These are phyloP conservation scores for Rhinichthys osculus DNA, from an alignment of 2,797 vertebrate genomes.

Conservation along the genomic window DNA sequence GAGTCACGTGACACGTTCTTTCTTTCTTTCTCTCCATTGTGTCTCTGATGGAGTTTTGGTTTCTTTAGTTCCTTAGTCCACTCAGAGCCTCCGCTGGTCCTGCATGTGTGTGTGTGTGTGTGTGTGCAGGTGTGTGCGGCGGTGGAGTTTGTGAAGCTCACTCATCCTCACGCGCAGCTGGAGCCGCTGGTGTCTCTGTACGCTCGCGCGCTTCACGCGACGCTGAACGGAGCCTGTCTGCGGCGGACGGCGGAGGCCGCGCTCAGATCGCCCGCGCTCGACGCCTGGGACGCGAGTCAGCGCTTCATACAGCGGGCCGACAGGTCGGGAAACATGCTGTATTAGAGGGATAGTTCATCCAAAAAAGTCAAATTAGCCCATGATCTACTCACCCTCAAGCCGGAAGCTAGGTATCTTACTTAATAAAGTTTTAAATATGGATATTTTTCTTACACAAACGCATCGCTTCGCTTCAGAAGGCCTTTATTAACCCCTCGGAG, in stretches of 20 bases:
- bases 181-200: conserved; percentile 66
- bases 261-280: conserved; percentile 63
- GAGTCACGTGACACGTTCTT: conserved; percentile 35
- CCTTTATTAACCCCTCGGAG: too few species aligned
- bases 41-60: too few species aligned
- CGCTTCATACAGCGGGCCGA: conserved; percentile 66
- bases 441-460: too few species aligned
- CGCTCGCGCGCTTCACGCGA: conserved; percentile 67
- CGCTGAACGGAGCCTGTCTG: conserved; percentile 69
- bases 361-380: too few species aligned
- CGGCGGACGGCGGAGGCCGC: conserved; percentile 65
- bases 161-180: conserved; percentile 73
- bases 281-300: conserved; percentile 67
- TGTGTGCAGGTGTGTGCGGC: conserved; percentile 68
- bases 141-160: conserved; percentile 71
- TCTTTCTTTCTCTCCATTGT: too few species aligned
- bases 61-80: too few species aligned
- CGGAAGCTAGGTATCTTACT: too few species aligned
- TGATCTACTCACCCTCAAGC: too few species aligned
- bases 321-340: conserved; percentile 52
- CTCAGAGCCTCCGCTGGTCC: too few species aligned
- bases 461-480: too few species aligned
- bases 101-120: not conserved
- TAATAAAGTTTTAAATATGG: too few species aligned
- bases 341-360: fast-evolving